Evolutionary conservation across 2,797 vertebrate genomes (phyloP), one percentile per base, ranked within the genome.

Genomic region (Tamandua tetradactyla): DNA sequence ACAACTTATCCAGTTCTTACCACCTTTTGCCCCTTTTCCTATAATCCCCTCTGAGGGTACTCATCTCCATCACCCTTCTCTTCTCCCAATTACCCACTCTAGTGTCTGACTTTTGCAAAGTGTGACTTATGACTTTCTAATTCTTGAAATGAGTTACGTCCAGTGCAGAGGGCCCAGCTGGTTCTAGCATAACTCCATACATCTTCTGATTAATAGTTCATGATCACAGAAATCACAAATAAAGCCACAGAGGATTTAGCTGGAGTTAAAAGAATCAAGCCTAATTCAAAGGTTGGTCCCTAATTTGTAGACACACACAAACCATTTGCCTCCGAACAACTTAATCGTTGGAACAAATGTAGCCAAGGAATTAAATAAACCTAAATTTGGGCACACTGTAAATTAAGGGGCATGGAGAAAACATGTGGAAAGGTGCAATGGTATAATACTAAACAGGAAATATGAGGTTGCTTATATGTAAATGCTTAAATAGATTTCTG

Each of bases 341-440:
- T 32, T 80, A 52, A 89, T 55, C 32, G 68, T 57, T 15, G 25
- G 44, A 85, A 75, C 86, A 93, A 89, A 44, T 49, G 47, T 20
- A 87, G 64, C 59, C 91, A 94, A 88, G 35, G 15, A 95, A 95
- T 52, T 90, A 84, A 86, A 57, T 61, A 79, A 93, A 96, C 47
- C 40, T 37, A 82, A 13, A 5, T 62, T 49, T 75, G 23, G 96
- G 91, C 32, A 78, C 3, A 35, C 61, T 89, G 5, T 87, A 25
- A 84, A 85, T 78, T 76, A 78, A 84, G 7, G 40, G 6, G 72
- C 17, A 78, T 1, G 13, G 7, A 7, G 76, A 80, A 76, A 80
- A 14, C 42, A 79, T 30, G 78, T 83, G 5, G 61, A 75, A 27
- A 93, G 32, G 91, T 10, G 12, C 20, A 89, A 79, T 13, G 9